These are phyloP conservation scores for Brachyalestes nurse DNA, from an alignment of 2,797 vertebrate species.

Conservation along the genomic window DNA sequence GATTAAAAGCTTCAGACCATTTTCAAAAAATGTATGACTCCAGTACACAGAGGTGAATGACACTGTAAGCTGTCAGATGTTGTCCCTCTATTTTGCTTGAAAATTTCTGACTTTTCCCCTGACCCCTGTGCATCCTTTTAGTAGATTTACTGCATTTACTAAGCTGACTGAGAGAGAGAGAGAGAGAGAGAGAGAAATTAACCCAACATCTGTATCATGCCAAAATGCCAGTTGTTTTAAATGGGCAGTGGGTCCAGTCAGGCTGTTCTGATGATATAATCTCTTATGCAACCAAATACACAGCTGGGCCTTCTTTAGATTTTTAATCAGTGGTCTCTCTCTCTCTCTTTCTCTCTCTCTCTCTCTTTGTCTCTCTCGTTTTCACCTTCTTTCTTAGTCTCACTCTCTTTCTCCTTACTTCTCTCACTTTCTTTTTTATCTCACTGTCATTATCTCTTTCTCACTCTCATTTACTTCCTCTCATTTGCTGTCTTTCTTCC, in stretches of 20 bases:
- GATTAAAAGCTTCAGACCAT: background rate
- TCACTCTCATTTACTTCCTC: background rate
- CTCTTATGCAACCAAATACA: conserved; percentile 49
- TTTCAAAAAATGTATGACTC: background rate
- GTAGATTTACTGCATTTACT: conserved; percentile 8
- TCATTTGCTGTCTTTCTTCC: conserved; percentile 19
- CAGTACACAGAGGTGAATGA: background rate
- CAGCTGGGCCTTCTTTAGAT: conserved; percentile 36
- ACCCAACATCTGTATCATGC: conserved; percentile 19
- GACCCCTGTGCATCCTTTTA: background rate
- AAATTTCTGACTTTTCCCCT: background rate
- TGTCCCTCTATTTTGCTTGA: too few relatives aligned
- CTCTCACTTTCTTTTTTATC: background rate
- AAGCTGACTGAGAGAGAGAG: background rate
- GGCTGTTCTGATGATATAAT: conserved; percentile 49
- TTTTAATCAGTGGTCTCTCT: conserved; percentile 33
- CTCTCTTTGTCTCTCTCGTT: background rate
- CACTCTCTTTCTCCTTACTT: background rate
- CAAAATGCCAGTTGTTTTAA: conserved; percentile 2
- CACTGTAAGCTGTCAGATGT: background rate
- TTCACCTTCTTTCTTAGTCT: background rate
- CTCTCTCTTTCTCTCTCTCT: background rate
- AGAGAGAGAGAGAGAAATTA: background rate
- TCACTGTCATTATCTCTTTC: background rate
- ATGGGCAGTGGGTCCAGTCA: conserved; percentile 4